Conservation (phyloP, 30 jellyfish, hydroid and myxozoan genomes). For the Aurelia aurita region DNA sequence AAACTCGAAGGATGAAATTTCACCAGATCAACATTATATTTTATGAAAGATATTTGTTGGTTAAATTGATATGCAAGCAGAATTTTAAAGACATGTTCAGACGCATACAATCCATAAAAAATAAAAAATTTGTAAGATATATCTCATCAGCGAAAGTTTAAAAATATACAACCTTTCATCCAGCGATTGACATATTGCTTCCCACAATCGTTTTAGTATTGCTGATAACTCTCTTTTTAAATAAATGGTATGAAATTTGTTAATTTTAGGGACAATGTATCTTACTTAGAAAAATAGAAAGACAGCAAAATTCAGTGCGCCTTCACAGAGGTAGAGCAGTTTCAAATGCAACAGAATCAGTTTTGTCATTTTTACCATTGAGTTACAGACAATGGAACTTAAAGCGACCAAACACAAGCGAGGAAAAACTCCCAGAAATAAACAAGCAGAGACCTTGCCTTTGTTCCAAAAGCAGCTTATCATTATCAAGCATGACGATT, state of each 20-base stretch:
- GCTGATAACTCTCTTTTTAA: not conserved
- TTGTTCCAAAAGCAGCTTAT: too few species aligned
- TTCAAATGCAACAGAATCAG: conserved; percentile 32
- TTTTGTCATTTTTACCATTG: conserved; percentile 8
- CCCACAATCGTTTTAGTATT: not conserved
- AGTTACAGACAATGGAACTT: not conserved
- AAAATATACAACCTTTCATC: too few species aligned
- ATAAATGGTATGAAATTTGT: not conserved
- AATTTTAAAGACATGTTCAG: too few species aligned
- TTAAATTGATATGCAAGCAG: too few species aligned
- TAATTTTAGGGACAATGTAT: conserved; percentile 23
- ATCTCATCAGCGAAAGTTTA: too few species aligned
- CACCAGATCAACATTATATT: too few species aligned
- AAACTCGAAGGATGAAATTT: too few species aligned
- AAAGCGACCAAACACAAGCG: not conserved
- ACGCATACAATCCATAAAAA: too few species aligned
- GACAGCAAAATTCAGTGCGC: not conserved
- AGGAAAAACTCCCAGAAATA: not conserved
- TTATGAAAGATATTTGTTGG: too few species aligned
- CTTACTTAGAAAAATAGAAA: conserved; percentile 17
- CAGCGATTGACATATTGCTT: not conserved
- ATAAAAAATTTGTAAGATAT: too few species aligned
- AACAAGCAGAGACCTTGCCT: conserved; percentile 1
- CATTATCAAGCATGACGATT: too few species aligned
- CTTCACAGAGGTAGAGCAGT: not conserved